Percentiles rank a stretch among this genome's conserved stretches.
phyloP scores from a whole-genome alignment of 1,140 invertebrate genomes.

The Lordiphosa collinella region DNA sequence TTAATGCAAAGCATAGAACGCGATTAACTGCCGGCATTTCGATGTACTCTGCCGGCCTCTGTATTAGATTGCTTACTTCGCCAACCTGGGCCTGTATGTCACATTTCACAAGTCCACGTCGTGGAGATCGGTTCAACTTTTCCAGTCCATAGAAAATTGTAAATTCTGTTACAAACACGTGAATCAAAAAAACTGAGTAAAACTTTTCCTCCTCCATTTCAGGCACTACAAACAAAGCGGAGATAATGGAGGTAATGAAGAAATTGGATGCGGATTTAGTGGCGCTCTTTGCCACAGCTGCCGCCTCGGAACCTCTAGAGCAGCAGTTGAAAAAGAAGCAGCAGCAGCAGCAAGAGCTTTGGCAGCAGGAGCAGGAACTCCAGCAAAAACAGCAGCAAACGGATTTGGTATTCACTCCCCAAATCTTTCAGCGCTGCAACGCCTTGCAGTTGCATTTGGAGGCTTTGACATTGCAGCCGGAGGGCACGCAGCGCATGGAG shows the following conservation, averaged over 20 bases:
- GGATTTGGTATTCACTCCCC: slow-evolving; percentile 36
- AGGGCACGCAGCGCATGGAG: slow-evolving; percentile 72
- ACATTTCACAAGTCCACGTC: slow-evolving; percentile 57
- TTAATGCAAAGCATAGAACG: slow-evolving; percentile 52
- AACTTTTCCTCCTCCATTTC: slow-evolving; percentile 14
- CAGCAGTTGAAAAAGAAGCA: slow-evolving; percentile 27
- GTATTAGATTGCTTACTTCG: background rate
- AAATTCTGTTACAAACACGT: slow-evolving; percentile 25
- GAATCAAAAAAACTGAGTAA: background rate
- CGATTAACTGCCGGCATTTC: slow-evolving; percentile 43
- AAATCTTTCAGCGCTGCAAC: slow-evolving; percentile 59
- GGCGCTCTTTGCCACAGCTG: slow-evolving; percentile 61
- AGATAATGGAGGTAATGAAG: slow-evolving; percentile 77
- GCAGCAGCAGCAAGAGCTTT: slow-evolving; percentile 35
- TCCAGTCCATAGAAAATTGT: slow-evolving; percentile 28
- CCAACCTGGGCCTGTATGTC: slow-evolving; percentile 5
- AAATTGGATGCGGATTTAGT: slow-evolving; percentile 72
- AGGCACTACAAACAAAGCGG: slow-evolving; percentile 53
- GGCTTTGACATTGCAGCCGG: slow-evolving; percentile 64
- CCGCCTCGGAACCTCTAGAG: slow-evolving; percentile 28
- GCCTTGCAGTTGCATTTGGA: slow-evolving; percentile 64
- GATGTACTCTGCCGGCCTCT: slow-evolving; percentile 29
- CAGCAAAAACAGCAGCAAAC: slow-evolving; percentile 22
- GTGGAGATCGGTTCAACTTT: slow-evolving; percentile 46
- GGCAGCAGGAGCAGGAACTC: slow-evolving; percentile 35